Evolutionary conservation across 2,113 vertebrate genomes (phyloP), one percentile per base, ranked within the genome.

Genomic region (Corythoichthys haematopterus): DNA sequence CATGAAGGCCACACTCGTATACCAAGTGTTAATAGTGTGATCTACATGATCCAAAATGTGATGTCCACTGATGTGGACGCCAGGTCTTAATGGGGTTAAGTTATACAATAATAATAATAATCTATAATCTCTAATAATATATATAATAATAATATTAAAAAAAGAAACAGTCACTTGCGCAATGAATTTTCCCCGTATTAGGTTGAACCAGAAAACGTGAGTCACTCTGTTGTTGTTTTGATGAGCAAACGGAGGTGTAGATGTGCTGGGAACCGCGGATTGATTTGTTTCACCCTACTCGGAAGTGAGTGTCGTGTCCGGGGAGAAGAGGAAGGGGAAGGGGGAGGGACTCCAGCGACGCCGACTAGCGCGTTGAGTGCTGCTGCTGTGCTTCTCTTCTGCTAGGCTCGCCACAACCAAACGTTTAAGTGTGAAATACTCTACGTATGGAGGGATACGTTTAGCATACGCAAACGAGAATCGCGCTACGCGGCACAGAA

Each of bases 221-320:
- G 59, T 61, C 38, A n/a, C 59, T 38, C 37, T 40, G 57, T 38
- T 6, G 57, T 38, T 56, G 35, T 67, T 70, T 80, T 59, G 13
- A 68, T 37, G 68, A 52, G 75, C 68, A 56, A 59, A 66, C 16
- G 55, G 50, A 5, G 56, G 36, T 40, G 62, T 52, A 72, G 64
- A 83, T 72, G 68, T 60, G 83, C 81, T 80, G 10, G 81, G 79
- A 87, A 88, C 91, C 91, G 93, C 89, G 93, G 93, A 93, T 94
- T 95, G 94, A 95, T 96, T 96, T 90, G 94, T 95, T 95, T 90
- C 94, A 95, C 96, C 95, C 96, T 93, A 94, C 91, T 92, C 95
- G 95, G 88, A 90, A 88, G 87, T 96, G 94, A 93, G 93, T 85
- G 92, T 89, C 91, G 91, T 92, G 92, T 94, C 94, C 95, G 94